A percentile compares a stretch with the other conserved stretches of the same genome.
Evolutionary conservation across 2,797 vertebrate genomes (phyloP).

Genomic region (Gambelia wislizenii): DNA sequence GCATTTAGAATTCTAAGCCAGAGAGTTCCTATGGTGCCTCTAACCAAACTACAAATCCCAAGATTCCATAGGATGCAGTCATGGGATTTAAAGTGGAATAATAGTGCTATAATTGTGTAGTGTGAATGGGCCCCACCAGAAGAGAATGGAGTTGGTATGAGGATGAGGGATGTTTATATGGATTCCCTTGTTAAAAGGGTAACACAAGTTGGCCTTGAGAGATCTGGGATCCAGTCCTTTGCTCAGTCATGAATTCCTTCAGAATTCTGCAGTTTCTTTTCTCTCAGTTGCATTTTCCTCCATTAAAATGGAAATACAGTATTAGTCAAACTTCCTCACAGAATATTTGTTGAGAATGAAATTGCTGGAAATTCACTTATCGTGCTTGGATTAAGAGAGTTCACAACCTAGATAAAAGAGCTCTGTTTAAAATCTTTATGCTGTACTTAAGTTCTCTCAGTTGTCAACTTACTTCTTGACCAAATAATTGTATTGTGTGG

Average conservation of each 20-base stretch:
- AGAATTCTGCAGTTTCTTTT: not conserved
- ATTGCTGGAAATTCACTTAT: not conserved
- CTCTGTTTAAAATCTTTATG: not conserved
- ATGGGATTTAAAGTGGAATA: too few species aligned
- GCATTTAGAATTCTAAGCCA: too few species aligned
- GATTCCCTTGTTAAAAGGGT: not conserved
- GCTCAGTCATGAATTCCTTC: not conserved
- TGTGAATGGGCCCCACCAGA: too few species aligned
- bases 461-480: not conserved
- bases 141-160: not conserved
- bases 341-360: not conserved
- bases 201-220: not conserved
- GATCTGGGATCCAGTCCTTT: not conserved
- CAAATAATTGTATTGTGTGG: not conserved
- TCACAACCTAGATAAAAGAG: not conserved
- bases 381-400: not conserved
- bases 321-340: not conserved
- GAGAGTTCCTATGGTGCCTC: too few species aligned
- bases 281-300: not conserved
- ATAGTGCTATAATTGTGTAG: too few species aligned
- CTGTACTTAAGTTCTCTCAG: not conserved
- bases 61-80: too few species aligned
- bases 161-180: not conserved
- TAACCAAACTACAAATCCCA: too few species aligned
- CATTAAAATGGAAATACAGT: not conserved